Evolutionary conservation across 2,888 invertebrate species (phyloP), one percentile per base, ranked within the genome.

Genomic region (Keiferia lycopersicella): DNA sequence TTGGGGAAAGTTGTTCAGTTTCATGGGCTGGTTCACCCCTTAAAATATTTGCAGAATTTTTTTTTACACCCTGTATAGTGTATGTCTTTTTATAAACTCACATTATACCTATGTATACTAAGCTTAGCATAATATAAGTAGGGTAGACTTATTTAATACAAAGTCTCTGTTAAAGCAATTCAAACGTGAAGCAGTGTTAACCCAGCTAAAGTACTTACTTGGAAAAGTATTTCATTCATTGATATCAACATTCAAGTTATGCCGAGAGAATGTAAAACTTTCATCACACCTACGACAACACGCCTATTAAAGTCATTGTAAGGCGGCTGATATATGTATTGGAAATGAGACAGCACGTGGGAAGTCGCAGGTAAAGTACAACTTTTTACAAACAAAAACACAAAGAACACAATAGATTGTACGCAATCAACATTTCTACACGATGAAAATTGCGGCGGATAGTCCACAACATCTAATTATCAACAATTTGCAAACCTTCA

Each of bases 231-330:
- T n/a, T 1, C n/a, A 45, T 8, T 45, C n/a, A 45, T n/a, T 45
- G 45, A 45, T 16, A 45, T 16, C n/a, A n/a, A n/a, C n/a, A n/a
- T n/a, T n/a, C n/a, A 16, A n/a, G 18, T 69, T 64, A 69, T 64
- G 69, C 68, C 68, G 63, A 69, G 65, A 70, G 73, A 78, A 79
- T 75, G 79, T 77, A 60, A 75, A 73, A 73, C 45, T 76, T 76
- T 78, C 74, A 73, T 72, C 68, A 73, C 73, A 71, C 69, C 73
- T 67, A 75, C 18, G 51, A 14, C 48, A 11, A 45, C 45, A 30
- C 12, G 34, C 51, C 51, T 50, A n/a, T 14, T 38, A 22, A 22
- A 16, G 59, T 63, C 48, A 41, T 48, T 58, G 34, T 58, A 22
- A 7, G 2, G 39, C 20, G 41, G 14, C 48, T 57, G 58, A 63